Evolutionary conservation across 2,797 vertebrate genomes (phyloP).

Genomic region (Coendou prehensilis): DNA sequence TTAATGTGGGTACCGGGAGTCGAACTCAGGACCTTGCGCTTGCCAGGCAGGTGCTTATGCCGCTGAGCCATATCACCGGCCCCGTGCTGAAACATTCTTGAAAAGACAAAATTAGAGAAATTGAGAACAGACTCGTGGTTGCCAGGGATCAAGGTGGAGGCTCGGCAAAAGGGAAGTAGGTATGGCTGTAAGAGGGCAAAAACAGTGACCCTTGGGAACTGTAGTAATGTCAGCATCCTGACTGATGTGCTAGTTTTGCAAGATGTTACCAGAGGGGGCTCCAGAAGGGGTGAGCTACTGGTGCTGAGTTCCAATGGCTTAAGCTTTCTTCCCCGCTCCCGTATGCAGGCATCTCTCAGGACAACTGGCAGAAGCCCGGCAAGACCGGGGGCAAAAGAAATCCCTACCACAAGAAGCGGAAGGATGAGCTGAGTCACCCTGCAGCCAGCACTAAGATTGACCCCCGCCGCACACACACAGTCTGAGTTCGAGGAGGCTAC

Average conservation of each 20-base stretch:
- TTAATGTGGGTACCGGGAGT: too few species aligned
- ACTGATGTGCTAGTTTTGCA: accelerated
- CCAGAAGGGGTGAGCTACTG: background rate
- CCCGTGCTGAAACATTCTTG: background rate
- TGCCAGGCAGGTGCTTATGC: too few species aligned
- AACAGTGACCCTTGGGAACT: background rate
- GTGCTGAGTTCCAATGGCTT: accelerated
- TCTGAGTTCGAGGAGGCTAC: slow-evolving; percentile 97
- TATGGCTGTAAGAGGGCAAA: too few species aligned
- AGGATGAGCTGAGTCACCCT: slow-evolving; percentile 97
- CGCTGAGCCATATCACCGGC: too few species aligned
- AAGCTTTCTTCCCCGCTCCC: background rate
- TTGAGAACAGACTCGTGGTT: background rate
- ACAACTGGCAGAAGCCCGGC: slow-evolving; percentile 99
- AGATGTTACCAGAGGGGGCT: too few species aligned
- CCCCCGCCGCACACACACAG: slow-evolving; percentile 96
- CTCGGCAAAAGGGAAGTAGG: background rate
- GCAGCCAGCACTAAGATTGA: slow-evolving; percentile 99
- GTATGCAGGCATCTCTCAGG: slow-evolving; percentile 95
- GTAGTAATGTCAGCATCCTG: accelerated
- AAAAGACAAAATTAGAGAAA: background rate
- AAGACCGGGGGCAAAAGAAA: slow-evolving; percentile 99
- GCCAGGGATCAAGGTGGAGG: background rate
- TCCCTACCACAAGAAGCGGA: slow-evolving; percentile 99
- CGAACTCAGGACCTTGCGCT: too few species aligned